These are phyloP conservation scores for Brachionus plicatilis DNA, from an alignment of 1,140 invertebrate genomes.

Conservation along the genomic window DNA sequence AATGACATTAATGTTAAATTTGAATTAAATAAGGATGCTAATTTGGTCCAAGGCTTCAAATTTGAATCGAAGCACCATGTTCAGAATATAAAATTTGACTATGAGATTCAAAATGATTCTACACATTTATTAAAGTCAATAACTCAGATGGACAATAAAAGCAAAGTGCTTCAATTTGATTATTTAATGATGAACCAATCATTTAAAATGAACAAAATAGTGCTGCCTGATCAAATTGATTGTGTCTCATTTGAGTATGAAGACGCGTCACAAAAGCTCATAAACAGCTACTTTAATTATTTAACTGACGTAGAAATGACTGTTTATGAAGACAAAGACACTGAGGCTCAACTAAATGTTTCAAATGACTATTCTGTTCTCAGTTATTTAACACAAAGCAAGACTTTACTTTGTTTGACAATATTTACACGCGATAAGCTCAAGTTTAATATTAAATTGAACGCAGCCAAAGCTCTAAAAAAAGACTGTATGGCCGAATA, in stretches of 20 bases:
- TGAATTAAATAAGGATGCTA: background rate
- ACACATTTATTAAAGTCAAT: background rate
- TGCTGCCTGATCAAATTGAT: background rate
- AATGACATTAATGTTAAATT: background rate
- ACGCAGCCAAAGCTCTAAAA: background rate
- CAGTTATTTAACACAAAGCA: background rate
- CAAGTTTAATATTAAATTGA: background rate
- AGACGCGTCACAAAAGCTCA: background rate
- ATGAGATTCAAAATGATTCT: slow-evolving; percentile 13
- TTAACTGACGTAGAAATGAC: background rate
- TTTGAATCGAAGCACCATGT: background rate
- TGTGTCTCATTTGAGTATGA: background rate
- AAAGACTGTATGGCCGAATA: background rate
- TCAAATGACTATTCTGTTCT: background rate
- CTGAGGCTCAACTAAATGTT: background rate
- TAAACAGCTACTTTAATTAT: background rate
- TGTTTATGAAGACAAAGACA: background rate
- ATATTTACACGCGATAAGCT: slow-evolving; percentile 2
- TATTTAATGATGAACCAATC: background rate
- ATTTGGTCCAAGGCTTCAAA: background rate
- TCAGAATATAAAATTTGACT: background rate
- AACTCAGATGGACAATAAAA: background rate
- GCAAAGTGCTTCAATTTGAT: background rate
- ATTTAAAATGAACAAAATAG: background rate
- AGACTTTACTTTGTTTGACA: background rate